Evolutionary conservation across 2,888 invertebrate species (phyloP), one percentile per base, ranked within the genome.

Genomic region (Drosophila testacea): DNA sequence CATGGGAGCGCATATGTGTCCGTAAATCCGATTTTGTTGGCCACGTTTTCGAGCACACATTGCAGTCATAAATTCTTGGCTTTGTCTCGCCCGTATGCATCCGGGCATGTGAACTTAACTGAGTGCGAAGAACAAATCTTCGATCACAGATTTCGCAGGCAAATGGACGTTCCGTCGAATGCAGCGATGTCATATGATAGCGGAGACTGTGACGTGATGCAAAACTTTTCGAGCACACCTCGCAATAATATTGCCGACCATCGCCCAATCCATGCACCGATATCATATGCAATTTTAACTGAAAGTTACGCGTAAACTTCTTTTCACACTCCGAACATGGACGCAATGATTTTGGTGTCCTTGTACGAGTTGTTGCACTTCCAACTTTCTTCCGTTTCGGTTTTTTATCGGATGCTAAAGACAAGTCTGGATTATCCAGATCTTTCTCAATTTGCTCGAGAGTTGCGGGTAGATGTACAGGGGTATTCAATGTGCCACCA

Each of bases 271-370:
- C 85, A 39, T 91, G 91, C 22, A 91, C 85, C 7, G 91, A 89
- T 41, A 81, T 88, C 71, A 91, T 71, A 52, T 91, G 91, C 28
- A 89, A 46, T 42, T 87, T 90, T 0, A 91, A 56, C 39, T 91
- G 91, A 55, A 91, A 91, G 42, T 91, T 91, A 0, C 91, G 90
- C 4, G 91, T 91, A 51, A 91, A 91, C 48, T 91, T 90, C 66
- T 91, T 91, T 16, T 90, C 90, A 30, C 91, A 91, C 54, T 87
- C 79, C 27, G 77, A 13, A 47, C 91, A 91, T 0, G 75, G 76
- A 51, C 83, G 77, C 32, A 81, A 32, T 0, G 90, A 82, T 34
- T 86, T 84, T 0, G 74, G 77, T 0, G 67, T 28, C 10, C 38
- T 32, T 1, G 60, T 10, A 0, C 39, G 47, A 2, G 47, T 1